phyloP scores from a whole-genome alignment of 1,140 invertebrate species.

The Dendroctonus valens region DNA sequence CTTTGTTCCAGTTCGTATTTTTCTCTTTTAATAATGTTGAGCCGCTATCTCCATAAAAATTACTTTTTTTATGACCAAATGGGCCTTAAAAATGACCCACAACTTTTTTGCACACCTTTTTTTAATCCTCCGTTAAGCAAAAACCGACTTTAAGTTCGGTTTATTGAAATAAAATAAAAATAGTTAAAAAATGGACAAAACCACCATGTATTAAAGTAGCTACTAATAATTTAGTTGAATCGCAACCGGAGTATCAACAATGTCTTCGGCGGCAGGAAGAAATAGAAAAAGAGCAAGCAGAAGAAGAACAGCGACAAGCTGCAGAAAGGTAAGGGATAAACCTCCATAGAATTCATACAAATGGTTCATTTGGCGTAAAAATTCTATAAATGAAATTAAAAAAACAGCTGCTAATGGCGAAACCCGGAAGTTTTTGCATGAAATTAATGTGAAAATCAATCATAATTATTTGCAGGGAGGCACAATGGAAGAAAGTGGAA shows the following conservation, averaged over 20 bases:
- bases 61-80: neutral
- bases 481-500: constrained; percentile 50
- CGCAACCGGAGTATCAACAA: constrained; percentile 47
- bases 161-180: constrained; percentile 2
- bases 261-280: constrained; percentile 44
- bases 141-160: neutral
- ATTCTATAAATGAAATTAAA: neutral
- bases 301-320: constrained; percentile 22
- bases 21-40: too few species aligned
- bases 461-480: constrained; percentile 36
- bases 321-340: constrained; percentile 14
- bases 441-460: constrained; percentile 2
- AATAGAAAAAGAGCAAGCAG: constrained; percentile 23
- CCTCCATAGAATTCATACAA: too few species aligned
- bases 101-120: neutral
- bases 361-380: too few species aligned
- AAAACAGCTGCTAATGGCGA: too few species aligned
- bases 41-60: too few species aligned
- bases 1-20: too few species aligned
- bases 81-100: neutral
- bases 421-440: neutral
- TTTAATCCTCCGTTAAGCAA: neutral
- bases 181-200: constrained; percentile 16
- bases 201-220: constrained; percentile 40
- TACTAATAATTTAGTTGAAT: constrained; percentile 13